These are phyloP conservation scores for Ophion slaviceki DNA, from an alignment of 2,888 invertebrate genomes.

Conservation along the genomic window DNA sequence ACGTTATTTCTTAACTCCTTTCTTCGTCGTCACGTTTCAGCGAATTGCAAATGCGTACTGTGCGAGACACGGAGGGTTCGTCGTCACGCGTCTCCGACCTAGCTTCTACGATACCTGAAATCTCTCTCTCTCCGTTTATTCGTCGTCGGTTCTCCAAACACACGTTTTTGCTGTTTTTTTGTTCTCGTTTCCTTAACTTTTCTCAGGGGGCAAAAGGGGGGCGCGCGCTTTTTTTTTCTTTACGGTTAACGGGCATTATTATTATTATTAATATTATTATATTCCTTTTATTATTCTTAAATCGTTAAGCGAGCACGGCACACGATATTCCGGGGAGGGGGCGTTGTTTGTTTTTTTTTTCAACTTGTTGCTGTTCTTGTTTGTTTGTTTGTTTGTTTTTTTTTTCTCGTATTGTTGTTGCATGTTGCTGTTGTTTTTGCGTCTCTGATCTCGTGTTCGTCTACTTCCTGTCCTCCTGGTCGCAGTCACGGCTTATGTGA, in stretches of 20 bases:
- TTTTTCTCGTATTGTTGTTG: not conserved
- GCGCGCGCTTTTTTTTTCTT: slow-evolving; percentile 70
- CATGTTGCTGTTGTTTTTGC: slow-evolving; percentile 1
- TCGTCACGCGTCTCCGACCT: slow-evolving; percentile 73
- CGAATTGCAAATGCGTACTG: not conserved
- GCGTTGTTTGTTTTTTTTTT: slow-evolving; percentile 67
- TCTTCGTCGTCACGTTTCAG: no score
- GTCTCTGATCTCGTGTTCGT: slow-evolving; percentile 27
- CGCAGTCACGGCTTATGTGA: slow-evolving; percentile 96
- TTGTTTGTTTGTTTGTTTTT: not conserved
- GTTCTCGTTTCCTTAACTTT: not conserved
- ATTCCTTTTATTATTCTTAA: slow-evolving; percentile 68
- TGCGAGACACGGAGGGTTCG: slow-evolving; percentile 72
- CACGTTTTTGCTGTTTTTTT: slow-evolving; percentile 7
- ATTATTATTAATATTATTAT: slow-evolving; percentile 46
- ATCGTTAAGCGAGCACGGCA: slow-evolving; percentile 81
- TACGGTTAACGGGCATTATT: slow-evolving; percentile 79
- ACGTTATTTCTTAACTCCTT: not conserved
- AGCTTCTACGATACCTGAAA: slow-evolving; percentile 75
- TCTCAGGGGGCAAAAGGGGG: slow-evolving; percentile 64
- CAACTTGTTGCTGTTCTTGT: slow-evolving; percentile 22
- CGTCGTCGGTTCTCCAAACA: not conserved
- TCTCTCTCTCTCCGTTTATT: slow-evolving; percentile 14
- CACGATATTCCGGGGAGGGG: slow-evolving; percentile 59
- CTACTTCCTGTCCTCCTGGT: slow-evolving; percentile 90